Conservation (phyloP, 2,888 invertebrate species). For the Argyresthia goedartella region DNA sequence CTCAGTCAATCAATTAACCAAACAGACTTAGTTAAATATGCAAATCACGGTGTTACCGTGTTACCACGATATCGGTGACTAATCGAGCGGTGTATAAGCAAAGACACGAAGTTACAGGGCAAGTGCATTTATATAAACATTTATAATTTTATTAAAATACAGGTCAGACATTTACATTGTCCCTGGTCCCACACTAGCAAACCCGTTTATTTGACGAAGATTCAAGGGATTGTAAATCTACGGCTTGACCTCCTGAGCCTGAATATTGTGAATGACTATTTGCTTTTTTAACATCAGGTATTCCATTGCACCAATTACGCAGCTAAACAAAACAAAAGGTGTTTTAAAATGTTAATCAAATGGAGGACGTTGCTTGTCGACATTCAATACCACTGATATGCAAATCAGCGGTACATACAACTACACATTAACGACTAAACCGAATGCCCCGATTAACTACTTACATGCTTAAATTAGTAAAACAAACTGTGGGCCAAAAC, state of each 20-base stretch:
- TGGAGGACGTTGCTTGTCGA: constrained; percentile 9
- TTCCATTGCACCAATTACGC: constrained; percentile 29
- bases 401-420: constrained; percentile 1
- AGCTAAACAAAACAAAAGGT: constrained; percentile 18
- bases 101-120: neutral
- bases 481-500: constrained; percentile 10
- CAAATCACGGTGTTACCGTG: neutral
- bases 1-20: too few relatives aligned
- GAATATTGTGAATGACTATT: too few relatives aligned
- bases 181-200: too few relatives aligned
- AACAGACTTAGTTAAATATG: constrained; percentile 1
- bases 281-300: too few relatives aligned
- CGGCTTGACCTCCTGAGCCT: too few relatives aligned
- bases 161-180: neutral
- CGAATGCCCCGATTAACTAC: constrained; percentile 23
- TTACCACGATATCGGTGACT: neutral
- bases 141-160: neutral
- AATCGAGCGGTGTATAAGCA: neutral
- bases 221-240: too few relatives aligned
- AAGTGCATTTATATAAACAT: neutral
- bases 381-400: constrained; percentile 13
- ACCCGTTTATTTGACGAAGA: too few relatives aligned
- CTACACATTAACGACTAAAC: constrained; percentile 18
- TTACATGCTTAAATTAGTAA: constrained; percentile 21
- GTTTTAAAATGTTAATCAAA: constrained; percentile 23